phyloP scores from a whole-genome alignment of 2,113 vertebrate species.

The Nesoenas mayeri region DNA sequence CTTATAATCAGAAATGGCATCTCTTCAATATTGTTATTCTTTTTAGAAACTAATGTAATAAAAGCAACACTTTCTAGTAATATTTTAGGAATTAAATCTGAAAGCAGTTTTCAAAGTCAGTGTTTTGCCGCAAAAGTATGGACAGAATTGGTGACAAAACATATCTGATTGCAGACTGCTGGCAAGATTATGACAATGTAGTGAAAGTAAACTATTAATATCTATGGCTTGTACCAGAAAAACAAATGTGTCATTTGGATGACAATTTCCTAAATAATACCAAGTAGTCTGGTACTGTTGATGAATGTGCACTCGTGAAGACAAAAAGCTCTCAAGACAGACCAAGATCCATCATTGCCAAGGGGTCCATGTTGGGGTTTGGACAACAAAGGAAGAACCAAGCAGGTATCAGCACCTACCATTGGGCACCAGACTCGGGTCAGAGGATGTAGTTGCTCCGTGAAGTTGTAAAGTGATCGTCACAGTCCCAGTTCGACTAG shows the following conservation, averaged over 20 bases:
- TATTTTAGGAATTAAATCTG: not conserved
- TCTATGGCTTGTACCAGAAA: not conserved
- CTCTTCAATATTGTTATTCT: not conserved
- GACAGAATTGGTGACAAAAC: not conserved
- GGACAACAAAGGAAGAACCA: not conserved
- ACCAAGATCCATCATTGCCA: not conserved
- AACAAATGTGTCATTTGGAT: not conserved
- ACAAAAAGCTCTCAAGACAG: not conserved
- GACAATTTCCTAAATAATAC: not conserved
- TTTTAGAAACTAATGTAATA: not conserved
- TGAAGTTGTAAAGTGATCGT: not conserved
- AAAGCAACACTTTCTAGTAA: not conserved
- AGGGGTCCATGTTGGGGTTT: not conserved
- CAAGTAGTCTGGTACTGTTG: not conserved
- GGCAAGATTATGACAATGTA: not conserved
- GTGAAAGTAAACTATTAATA: not conserved
- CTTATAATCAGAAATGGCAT: not conserved
- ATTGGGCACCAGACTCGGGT: not conserved
- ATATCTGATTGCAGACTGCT: not conserved
- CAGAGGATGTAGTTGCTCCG: not conserved
- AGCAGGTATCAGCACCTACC: not conserved
- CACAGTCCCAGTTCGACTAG: not conserved
- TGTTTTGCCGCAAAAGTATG: not conserved
- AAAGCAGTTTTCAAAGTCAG: slow-evolving; percentile 1
- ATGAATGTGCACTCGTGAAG: not conserved